phyloP scores from a whole-genome alignment of 35 echinoderm and acorn worm species.

The Apostichopus parvimensis region DNA sequence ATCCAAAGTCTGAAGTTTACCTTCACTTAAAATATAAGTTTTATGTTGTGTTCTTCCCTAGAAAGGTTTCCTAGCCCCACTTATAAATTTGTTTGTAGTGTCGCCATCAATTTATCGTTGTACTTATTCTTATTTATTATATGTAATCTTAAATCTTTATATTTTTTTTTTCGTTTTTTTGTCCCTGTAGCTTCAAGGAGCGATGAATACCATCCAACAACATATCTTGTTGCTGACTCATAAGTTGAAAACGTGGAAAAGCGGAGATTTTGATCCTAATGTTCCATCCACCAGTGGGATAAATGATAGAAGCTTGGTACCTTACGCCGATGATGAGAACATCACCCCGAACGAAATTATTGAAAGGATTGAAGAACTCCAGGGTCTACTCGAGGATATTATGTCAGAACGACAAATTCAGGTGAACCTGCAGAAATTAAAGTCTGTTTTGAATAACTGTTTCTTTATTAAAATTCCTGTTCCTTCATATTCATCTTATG shows the following conservation, averaged over 20 bases:
- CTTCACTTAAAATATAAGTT: no score
- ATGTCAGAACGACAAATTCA: slow-evolving; percentile 45
- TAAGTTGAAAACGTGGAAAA: slow-evolving; percentile 54
- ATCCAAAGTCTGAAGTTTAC: no score
- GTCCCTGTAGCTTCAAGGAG: slow-evolving; percentile 29
- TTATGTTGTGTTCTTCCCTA: no score
- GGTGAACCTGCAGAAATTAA: not conserved
- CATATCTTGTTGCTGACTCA: slow-evolving; percentile 43
- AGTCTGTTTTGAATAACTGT: no score
- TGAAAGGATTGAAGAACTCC: slow-evolving; percentile 35
- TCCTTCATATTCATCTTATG: no score
- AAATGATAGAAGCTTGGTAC: slow-evolving; percentile 30
- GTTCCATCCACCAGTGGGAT: slow-evolving; percentile 49
- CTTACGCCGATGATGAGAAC: slow-evolving; percentile 18
- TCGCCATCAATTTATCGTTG: no score
- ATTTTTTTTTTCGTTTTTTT: not conserved
- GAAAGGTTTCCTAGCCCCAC: no score
- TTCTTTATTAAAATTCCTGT: no score
- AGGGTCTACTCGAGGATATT: slow-evolving; percentile 44
- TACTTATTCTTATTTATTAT: no score
- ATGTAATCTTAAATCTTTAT: not conserved
- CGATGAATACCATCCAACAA: slow-evolving; percentile 56
- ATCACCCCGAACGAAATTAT: slow-evolving; percentile 42
- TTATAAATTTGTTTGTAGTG: no score
- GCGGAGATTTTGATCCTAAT: slow-evolving; percentile 37